Base-by-base conservation (phyloP, 2,888 invertebrate genomes). In the Marronus borbonicus region DNA sequence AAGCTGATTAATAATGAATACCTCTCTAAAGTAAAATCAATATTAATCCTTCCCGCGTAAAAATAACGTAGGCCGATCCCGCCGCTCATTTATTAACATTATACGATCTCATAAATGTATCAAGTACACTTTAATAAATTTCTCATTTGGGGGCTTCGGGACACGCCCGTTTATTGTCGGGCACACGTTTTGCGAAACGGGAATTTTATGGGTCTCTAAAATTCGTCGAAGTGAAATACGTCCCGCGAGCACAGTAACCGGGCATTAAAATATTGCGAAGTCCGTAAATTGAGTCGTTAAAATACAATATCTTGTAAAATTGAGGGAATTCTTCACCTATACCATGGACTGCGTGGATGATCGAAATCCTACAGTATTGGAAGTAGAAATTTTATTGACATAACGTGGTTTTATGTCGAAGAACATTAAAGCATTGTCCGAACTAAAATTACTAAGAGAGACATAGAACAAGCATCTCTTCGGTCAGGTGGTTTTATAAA, bases 271-370 rank as follows among this genome's bases (percentile, higher is more conserved):
- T 58, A 70, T 70, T 36, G 55, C 70, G 17, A 70, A 55, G 55
- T 55, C 31, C 55, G 55, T 70, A 58, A 70, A 70, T 36, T 55
- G 55, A 70, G 70, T 55, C 70, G 70, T 70, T 70, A 70, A 70
- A 70, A 58, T 70, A 70, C 70, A 70, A 70, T 70, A 70, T 55
- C 70, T 70, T 70, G 55, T 70, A 58, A 70, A 70, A 70, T 58
- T 55, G 55, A 70, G 50, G 39, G 31, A 70, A 55, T 66, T 39
- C 55, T 8, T n/a, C 55, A n/a, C 55, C n/a, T 20, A 58, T 20
- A 3, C 44, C 55, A 5, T 17, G 4, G 55, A n/a, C 55, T 55
- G 5, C 8, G 20, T 44, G 8, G 44, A 58, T 58, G 20, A 58
- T 58, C 55, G 55, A 58, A 58, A 44, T 44, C 12, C 8, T 12